Percentiles rank a stretch among this genome's conserved stretches.
These are phyloP conservation scores for Virgularia gustaviana DNA, from an alignment of 92 coral and sea anemone species.

Conservation along the genomic window DNA sequence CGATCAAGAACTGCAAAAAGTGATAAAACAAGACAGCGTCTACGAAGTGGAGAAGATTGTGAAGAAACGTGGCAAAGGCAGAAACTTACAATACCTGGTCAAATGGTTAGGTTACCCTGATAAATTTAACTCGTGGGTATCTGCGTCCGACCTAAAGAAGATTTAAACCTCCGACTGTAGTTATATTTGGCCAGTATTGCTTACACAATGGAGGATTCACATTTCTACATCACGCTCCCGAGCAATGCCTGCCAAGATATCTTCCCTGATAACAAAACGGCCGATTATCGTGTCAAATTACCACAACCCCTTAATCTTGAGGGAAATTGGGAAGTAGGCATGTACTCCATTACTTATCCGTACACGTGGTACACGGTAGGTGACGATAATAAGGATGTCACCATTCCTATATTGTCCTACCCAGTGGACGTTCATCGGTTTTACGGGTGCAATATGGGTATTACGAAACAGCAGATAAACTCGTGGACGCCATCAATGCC, in stretches of 20 bases:
- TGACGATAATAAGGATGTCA: neutral
- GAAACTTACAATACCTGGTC: too few relatives aligned
- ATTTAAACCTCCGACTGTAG: too few relatives aligned
- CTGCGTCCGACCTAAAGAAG: too few relatives aligned
- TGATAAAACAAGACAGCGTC: too few relatives aligned
- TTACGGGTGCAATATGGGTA: neutral
- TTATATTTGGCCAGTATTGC: too few relatives aligned
- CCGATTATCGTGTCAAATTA: neutral
- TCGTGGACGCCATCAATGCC: neutral
- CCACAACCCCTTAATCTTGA: neutral
- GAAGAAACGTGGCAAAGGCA: too few relatives aligned
- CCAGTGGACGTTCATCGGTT: neutral
- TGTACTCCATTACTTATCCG: constrained; percentile 8
- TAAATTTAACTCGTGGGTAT: too few relatives aligned
- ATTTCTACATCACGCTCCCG: constrained; percentile 8
- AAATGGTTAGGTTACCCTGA: too few relatives aligned
- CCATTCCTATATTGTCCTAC: neutral
- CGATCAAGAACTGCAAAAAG: too few relatives aligned
- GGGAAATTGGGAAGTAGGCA: neutral
- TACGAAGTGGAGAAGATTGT: too few relatives aligned
- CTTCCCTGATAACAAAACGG: neutral
- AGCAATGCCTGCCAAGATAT: constrained; percentile 1
- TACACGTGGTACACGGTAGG: neutral
- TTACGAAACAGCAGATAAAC: neutral
- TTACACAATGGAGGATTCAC: neutral